Evolutionary conservation across 2,888 invertebrate species (phyloP), one percentile per base, ranked within the genome.

Genomic region (Cheilosia pagana): DNA sequence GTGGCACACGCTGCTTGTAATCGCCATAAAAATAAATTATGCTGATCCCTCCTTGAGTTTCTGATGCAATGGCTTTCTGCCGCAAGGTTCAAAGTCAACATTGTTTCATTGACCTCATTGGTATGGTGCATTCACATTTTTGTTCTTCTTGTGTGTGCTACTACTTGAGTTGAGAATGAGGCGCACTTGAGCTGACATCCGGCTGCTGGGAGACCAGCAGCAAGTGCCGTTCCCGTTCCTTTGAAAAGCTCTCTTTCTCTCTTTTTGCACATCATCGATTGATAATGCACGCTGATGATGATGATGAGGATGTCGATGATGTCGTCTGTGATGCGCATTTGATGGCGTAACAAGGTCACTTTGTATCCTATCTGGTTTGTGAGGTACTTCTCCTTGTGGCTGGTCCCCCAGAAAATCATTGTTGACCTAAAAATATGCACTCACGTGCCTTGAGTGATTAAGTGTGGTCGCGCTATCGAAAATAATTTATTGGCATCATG

Each of bases 31-130:
- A 62, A 63, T 48, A 62, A 39, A 72, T 53, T 60, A 39, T 53
- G 65, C 59, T 55, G 45, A 45, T 45, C 60, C 65, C 55, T 68
- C 45, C 21, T 35, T 31, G 41, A 28, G 5, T 43, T 19, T 41
- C 50, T 43, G 41, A 52, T 67, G 52, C 28, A 59, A 41, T 41
- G 19, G 28, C 31, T 53, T 50, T 28, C 53, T 53, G 53, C 28
- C 31, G 81, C 77, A 78, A 67, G 71, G 81, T 83, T 87, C 87
- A 87, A 87, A 87, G 86, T 87, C 87, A 86, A 87, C 87, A 57
- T 74, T 81, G 86, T 87, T 85, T 87, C 87, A 87, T 87, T 87
- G 87, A 87, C 81, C 87, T 86, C 81, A 75, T 79, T 86, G 82
- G 60, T 77, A n/a, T n/a, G 70, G 67, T 70, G 63, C 55, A 62